Conservation (phyloP, 2,888 invertebrate genomes). For the Caenorhabditis uteleia region DNA sequence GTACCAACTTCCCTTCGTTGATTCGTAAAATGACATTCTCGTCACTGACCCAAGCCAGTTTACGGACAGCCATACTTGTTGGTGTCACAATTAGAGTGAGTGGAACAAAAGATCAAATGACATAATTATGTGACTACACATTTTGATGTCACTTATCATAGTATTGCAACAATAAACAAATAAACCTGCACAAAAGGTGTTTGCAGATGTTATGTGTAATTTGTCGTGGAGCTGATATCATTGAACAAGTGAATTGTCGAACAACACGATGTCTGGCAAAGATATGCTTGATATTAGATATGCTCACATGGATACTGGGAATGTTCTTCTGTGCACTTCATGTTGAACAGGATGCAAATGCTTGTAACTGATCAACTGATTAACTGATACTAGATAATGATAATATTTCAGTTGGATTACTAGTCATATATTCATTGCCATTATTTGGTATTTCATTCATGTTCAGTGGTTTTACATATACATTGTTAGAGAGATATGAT, state of each 20-base stretch:
- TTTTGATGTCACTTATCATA: too few species aligned
- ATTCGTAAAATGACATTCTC: conserved; percentile 33
- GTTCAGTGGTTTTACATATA: conserved; percentile 6
- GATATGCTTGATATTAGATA: not conserved
- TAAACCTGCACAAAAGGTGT: not conserved
- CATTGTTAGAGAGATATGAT: conserved; percentile 20
- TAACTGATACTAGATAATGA: not conserved
- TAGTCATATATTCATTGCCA: conserved; percentile 22
- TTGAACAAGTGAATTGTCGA: not conserved
- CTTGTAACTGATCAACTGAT: too few species aligned
- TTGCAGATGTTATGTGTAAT: conserved; percentile 1
- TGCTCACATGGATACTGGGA: not conserved
- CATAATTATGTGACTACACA: conserved; percentile 6
- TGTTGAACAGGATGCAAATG: conserved; percentile 12
- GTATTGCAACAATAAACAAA: too few species aligned
- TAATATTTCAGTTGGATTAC: conserved; percentile 25
- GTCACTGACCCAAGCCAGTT: conserved; percentile 14
- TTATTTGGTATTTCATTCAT: conserved; percentile 23
- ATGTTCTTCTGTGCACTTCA: conserved; percentile 26
- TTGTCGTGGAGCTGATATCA: not conserved
- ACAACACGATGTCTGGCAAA: not conserved
- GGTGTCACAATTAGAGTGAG: conserved; percentile 24
- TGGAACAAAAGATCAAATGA: conserved; percentile 11
- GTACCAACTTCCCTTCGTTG: conserved; percentile 19
- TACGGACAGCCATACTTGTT: conserved; percentile 27